A percentile compares a stretch with the other conserved stretches of the same genome.
Evolutionary conservation across 1,140 invertebrate species (phyloP).

Genomic region (Mesaphorura yosii): DNA sequence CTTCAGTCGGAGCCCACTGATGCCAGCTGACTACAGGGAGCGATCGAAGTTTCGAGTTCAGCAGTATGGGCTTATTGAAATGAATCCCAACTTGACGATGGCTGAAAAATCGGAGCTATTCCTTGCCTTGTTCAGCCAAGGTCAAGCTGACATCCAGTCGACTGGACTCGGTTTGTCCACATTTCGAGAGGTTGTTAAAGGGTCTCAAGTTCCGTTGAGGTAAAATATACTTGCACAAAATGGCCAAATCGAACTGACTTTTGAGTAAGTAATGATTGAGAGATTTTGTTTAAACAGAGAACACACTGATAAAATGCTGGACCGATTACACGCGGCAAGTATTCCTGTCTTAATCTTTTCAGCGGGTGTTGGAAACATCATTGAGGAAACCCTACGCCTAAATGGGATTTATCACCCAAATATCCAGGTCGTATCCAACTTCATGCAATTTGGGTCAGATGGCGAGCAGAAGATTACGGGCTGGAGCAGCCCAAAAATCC

Average conservation of each 20-base stretch:
- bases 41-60: conserved; percentile 45
- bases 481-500: conserved; percentile 62
- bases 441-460: conserved; percentile 59
- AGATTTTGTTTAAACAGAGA: conserved; percentile 43
- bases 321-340: conserved; percentile 46
- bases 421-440: conserved; percentile 75
- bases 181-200: conserved; percentile 45
- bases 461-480: conserved; percentile 50
- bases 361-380: conserved; percentile 79
- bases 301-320: conserved; percentile 58
- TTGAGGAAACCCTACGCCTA: conserved; percentile 59
- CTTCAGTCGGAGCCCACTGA: conserved; percentile 54
- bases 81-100: conserved; percentile 57
- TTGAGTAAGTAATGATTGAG: too few relatives aligned
- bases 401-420: conserved; percentile 55
- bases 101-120: conserved; percentile 67
- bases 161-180: conserved; percentile 48
- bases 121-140: conserved; percentile 72
- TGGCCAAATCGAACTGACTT: too few relatives aligned
- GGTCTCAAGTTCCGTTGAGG: conserved; percentile 19
- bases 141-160: conserved; percentile 47
- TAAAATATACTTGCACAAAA: too few relatives aligned
- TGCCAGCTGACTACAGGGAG: conserved; percentile 50
- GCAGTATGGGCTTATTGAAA: conserved; percentile 77
- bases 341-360: conserved; percentile 87